Evolutionary conservation across 2,888 invertebrate species (phyloP), one percentile per base, ranked within the genome.

Genomic region (Mellilla xanthometata): DNA sequence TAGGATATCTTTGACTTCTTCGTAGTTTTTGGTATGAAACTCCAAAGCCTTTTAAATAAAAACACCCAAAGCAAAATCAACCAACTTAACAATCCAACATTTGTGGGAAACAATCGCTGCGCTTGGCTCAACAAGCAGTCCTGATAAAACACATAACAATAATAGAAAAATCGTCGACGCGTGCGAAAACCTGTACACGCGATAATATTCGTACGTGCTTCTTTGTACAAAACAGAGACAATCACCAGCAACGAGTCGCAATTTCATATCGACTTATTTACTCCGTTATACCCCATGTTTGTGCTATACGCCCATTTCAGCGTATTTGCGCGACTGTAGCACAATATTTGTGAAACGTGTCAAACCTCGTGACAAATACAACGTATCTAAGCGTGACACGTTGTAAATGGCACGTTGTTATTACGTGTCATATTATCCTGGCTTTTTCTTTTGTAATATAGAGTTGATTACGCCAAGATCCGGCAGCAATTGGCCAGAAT

Each of bases 261-360:
- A 81, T 85, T 81, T 76, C 72, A 83, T 84, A 84, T 85, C 72
- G 68, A 77, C 72, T 76, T 76, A 68, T 65, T 70, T 67, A 63
- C 70, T 59, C 62, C 57, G 73, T 81, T 76, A 79, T 79, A 62
- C 63, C 75, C 80, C 69, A 76, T 81, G 77, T 84, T 86, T 85
- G 82, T 74, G 64, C 71, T 68, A 72, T 70, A 73, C 73, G 79
- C 81, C 54, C 54, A 48, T 82, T 72, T 62, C 67, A 69, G 72
- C 66, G 81, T 88, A 87, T 89, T 88, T 89, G 81, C 76, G 62
- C 24, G 67, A 78, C 72, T 76, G 77, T 78, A 78, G 66, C 65
- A 81, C 83, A 89, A 89, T 89, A 89, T 89, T 88, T 89, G 88
- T 74, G 56, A 88, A 87, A 88, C 88, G 89, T 89, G 88, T 78